Base-by-base conservation (phyloP, 2,797 vertebrate species). In the Gymnoscopelus braueri region DNA sequence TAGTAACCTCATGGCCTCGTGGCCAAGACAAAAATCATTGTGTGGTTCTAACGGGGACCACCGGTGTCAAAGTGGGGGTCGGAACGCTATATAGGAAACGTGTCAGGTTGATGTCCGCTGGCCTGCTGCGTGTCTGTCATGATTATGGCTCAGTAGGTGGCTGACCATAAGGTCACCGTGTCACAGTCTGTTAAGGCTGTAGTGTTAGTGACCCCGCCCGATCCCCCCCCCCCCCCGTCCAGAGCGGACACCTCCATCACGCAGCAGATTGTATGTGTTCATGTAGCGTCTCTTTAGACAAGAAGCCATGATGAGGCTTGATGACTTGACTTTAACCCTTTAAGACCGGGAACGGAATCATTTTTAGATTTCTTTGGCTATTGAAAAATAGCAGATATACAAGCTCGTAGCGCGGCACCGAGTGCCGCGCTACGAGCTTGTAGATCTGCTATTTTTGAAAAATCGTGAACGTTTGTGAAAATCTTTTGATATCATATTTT, bases 101-200 rank as follows among this genome's bases (percentile, higher is more conserved):
- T 74, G 82, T 76, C 77, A 85, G 68, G 71, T 60, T 77, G 68
- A 76, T 56, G 70, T 78, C 74, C 60, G 47, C 39, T 50, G 72
- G 63, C 61, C 74, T 51, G 68, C 2, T 26, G 50, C 35, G 44
- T 75, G 78, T 80, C 77, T 75, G 78, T 80, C 77, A 78, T 55
- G 1, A 68, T 72, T 66, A 15, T 12, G 56, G 52, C 72, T 67
- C 5, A 19, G 59, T 60, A 47, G 8, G 48, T n/a, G 75, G 84
- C 84, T 85, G 81, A 89, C 79, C 78, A 59, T 6, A 44, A 76
- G 68, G 75, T 75, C 61, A 44, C 14, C 1, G 67, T 77, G 80
- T 89, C 84, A 77, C 79, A 64, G 77, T 60, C 72, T 78, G 84
- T 89, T 82, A 74, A 65, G 74, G 78, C 81, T 19, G 53, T 23